Evolutionary conservation across 2,113 vertebrate genomes (phyloP), one percentile per base, ranked within the genome.

Genomic region (Plecturocebus donacophilus): DNA sequence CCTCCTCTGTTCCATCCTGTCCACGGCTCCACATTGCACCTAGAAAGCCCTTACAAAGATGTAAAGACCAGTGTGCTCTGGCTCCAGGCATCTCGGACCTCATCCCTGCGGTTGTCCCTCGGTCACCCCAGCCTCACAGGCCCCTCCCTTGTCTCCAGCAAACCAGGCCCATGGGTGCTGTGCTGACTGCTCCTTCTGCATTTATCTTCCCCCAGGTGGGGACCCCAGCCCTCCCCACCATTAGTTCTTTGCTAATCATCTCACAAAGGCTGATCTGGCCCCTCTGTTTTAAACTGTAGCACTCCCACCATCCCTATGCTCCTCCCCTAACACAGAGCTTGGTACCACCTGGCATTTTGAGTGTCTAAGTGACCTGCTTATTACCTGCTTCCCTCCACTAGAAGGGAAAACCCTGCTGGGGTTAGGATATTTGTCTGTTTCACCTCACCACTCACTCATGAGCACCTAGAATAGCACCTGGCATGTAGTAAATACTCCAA

Each of bases 331-430:
- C 21, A 47, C 7, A 52, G 70, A 73, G 38, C 17, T 54, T 12
- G 23, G 73, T 38, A 66, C 56, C 45, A 58, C 10, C 71, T 30
- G 77, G 66, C 27, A 27, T 14, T 6, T 47, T 66, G 25, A 23
- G 6, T 56, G 27, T 52, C 58, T 45, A 49, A 52, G 38, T 38
- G 40, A 75, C 19, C 64, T 68, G 32, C 49, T 90, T 68, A 35
- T 30, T 35, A 10, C 8, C 25, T 54, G 8, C 2, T 25, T 27
- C 8, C 1, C 10, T 9, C 27, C 0, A 2, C 10, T 3, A 52
- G 10, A 58, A 61, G 40, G 17, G 3, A 17, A 61, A 54, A 49
- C 11, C 68, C 68, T 17, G 1, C 10, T 58, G 23, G 6, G 17
- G 8, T 54, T 64, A 42, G 64, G 2, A 14, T 79, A 87, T 82